These are phyloP conservation scores for Hippoglossus stenolepis DNA, from an alignment of 2,113 vertebrate genomes.

Conservation along the genomic window DNA sequence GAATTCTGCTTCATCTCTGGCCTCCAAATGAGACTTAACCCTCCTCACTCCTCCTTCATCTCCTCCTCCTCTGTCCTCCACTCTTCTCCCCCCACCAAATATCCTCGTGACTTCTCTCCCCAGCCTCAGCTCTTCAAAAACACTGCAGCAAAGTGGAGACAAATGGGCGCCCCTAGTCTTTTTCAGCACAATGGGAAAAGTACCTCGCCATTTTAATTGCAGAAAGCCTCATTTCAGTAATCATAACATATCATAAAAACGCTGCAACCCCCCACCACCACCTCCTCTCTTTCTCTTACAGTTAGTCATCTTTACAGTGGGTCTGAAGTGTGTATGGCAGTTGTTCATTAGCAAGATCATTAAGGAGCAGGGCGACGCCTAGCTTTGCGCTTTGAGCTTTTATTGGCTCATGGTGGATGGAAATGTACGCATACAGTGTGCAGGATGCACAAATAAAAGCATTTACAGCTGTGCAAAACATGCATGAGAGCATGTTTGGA, in stretches of 20 bases:
- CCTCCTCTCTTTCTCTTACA: background rate
- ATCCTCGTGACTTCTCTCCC: slow-evolving; percentile 70
- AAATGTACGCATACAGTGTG: slow-evolving; percentile 19
- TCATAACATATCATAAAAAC: slow-evolving; percentile 54
- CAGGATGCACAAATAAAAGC: slow-evolving; percentile 40
- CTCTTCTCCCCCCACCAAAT: background rate
- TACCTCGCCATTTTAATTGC: slow-evolving; percentile 56
- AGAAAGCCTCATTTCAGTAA: slow-evolving; percentile 36
- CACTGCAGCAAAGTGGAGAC: slow-evolving; percentile 64
- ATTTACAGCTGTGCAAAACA: slow-evolving; percentile 47
- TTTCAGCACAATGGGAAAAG: slow-evolving; percentile 61
- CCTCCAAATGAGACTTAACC: slow-evolving; percentile 74
- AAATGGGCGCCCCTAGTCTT: slow-evolving; percentile 57
- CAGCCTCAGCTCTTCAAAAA: slow-evolving; percentile 49
- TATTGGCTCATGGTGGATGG: slow-evolving; percentile 46
- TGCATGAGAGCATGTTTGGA: background rate
- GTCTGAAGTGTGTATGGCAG: slow-evolving; percentile 16
- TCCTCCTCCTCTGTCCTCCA: background rate
- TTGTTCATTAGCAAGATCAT: slow-evolving; percentile 55
- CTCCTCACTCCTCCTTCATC: slow-evolving; percentile 35
- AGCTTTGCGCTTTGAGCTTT: slow-evolving; percentile 58
- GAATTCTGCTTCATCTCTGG: slow-evolving; percentile 81
- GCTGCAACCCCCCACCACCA: slow-evolving; percentile 5
- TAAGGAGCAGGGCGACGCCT: slow-evolving; percentile 49
- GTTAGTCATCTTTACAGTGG: slow-evolving; percentile 23